phyloP scores from a whole-genome alignment of 1,140 invertebrate species.

The Rhagoletis pomonella region DNA sequence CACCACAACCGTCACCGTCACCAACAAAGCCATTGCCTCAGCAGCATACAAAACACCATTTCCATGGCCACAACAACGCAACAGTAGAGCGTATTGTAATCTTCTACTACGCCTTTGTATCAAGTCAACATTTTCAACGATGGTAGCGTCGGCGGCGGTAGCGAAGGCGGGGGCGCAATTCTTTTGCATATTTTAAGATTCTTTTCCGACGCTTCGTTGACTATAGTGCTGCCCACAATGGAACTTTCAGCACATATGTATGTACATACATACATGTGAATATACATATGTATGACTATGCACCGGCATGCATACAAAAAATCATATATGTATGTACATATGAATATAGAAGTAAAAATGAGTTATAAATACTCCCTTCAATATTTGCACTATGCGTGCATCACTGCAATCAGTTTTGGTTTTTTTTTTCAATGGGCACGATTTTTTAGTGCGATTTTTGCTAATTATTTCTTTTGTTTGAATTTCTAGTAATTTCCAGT shows the following conservation, averaged over 20 bases:
- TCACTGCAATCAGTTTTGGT: neutral
- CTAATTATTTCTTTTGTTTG: no score
- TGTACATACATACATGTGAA: neutral
- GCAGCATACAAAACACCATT: neutral
- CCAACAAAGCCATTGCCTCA: neutral
- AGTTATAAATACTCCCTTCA: neutral
- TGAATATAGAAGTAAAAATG: neutral
- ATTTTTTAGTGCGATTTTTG: no score
- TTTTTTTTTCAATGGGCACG: neutral
- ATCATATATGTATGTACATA: neutral
- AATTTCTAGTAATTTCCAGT: no score
- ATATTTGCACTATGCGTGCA: neutral
- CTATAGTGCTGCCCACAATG: neutral
- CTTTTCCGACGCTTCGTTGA: neutral
- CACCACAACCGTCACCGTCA: no score
- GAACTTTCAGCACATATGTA: neutral
- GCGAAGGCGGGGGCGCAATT: neutral
- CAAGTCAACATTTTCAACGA: neutral
- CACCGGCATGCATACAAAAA: neutral
- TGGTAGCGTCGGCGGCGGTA: neutral
- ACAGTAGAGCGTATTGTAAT: neutral
- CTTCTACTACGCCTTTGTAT: neutral
- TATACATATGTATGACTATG: neutral
- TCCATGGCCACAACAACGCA: neutral
- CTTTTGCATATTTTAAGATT: conserved; percentile 12